These are phyloP conservation scores for Maconellicoccus hirsutus DNA, from an alignment of 1,140 invertebrate species.

Conservation along the genomic window DNA sequence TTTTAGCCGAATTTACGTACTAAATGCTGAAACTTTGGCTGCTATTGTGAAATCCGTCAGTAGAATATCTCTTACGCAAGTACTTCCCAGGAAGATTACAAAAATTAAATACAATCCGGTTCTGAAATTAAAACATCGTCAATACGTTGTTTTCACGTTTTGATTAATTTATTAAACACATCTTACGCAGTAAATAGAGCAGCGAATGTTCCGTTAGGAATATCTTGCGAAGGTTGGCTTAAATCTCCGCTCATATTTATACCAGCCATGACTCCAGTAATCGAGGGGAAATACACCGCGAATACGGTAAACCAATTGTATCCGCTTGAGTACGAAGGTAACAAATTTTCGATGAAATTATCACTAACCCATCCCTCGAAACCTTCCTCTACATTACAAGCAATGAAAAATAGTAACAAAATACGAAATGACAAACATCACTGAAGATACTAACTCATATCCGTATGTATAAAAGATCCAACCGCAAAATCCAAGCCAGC, in stretches of 20 bases:
- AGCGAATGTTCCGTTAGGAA: slow-evolving; percentile 85
- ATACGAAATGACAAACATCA: not conserved
- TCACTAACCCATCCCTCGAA: slow-evolving; percentile 73
- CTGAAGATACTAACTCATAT: slow-evolving; percentile 44
- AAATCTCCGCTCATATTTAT: slow-evolving; percentile 98
- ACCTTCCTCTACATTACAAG: slow-evolving; percentile 59
- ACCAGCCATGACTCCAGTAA: slow-evolving; percentile 86
- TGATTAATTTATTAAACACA: too few relatives aligned
- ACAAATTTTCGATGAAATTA: slow-evolving; percentile 71
- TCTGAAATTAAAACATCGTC: slow-evolving; percentile 41
- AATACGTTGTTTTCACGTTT: too few relatives aligned
- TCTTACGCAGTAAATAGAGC: slow-evolving; percentile 71
- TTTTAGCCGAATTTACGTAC: slow-evolving; percentile 33
- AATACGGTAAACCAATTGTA: slow-evolving; percentile 86
- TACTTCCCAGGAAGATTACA: slow-evolving; percentile 76
- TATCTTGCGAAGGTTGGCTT: slow-evolving; percentile 76
- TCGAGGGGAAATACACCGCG: slow-evolving; percentile 88
- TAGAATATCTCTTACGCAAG: slow-evolving; percentile 60
- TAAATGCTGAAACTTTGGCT: slow-evolving; percentile 70
- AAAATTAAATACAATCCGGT: slow-evolving; percentile 85
- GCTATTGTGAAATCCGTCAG: slow-evolving; percentile 79
- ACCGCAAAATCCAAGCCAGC: slow-evolving; percentile 81
- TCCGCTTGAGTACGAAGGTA: slow-evolving; percentile 60
- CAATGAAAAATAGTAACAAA: too few relatives aligned
- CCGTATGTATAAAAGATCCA: slow-evolving; percentile 64